Base-by-base conservation (phyloP, 2,113 vertebrate species). In the Stegastes partitus region DNA sequence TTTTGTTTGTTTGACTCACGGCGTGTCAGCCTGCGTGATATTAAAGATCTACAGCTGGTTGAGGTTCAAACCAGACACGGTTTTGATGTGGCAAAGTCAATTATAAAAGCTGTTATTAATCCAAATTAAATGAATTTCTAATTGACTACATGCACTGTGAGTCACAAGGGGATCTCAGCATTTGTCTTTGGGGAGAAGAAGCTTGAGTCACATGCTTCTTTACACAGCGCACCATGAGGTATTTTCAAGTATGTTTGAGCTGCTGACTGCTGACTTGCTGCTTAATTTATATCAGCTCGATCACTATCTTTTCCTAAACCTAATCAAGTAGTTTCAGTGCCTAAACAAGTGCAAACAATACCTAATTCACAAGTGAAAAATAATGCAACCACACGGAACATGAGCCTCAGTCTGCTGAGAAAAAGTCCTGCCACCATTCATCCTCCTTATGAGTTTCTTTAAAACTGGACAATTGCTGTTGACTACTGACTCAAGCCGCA, bases 111-210 rank as follows among this genome's bases (percentile, higher is more conserved):
- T 68, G 7, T 21, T 55, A 56, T 57, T 42, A 69, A 57, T 16
- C 39, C 19, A 58, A 57, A 70, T 47, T 58, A 37, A 71, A 49
- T 3, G 8, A 22, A 45, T 58, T 57, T n/a, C n/a, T 57, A 45
- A 28, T 34, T 31, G 16, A 28, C 54, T 25, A 5, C 12, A 3
- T 15, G 51, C 11, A 54, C 2, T 0, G 4, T 39, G 64, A 53
- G 49, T 23, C 25, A 28, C 25, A 3, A 3, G 54, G 54, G 54
- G 18, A 26, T n/a, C 47, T 49, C 19, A 16, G n/a, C 47, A n/a
- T 49, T 49, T 2, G 18, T 49, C 47, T 49, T 49, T 19, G 7
- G 5, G 47, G 18, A 42, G 47, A 19, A n/a, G 19, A 49, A 49
- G 47, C 47, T n/a, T n/a, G 44, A 18, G 44, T 47, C 44, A 0